A percentile compares a stretch with the other conserved stretches of the same genome.
phyloP scores from a whole-genome alignment of 2,797 vertebrate genomes.

The Muscicapa comitata region DNA sequence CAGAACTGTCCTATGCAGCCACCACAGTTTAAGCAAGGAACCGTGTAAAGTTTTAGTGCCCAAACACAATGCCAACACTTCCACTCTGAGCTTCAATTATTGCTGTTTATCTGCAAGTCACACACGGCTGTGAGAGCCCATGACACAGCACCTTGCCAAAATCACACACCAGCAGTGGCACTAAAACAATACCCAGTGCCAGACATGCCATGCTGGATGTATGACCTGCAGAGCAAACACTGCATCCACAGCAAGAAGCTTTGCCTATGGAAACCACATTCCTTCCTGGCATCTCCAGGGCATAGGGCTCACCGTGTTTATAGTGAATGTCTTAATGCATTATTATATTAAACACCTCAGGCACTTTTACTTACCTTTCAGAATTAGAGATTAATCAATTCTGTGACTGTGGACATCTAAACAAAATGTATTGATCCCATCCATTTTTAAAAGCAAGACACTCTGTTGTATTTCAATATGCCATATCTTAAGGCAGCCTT shows the following conservation, averaged over 20 bases:
- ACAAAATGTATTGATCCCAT: constrained; percentile 55
- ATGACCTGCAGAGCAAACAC: background rate
- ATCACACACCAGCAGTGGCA: background rate
- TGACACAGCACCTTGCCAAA: background rate
- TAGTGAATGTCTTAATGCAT: constrained; percentile 5
- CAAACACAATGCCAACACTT: background rate
- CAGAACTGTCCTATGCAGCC: background rate
- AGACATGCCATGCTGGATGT: background rate
- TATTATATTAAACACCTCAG: constrained; percentile 39
- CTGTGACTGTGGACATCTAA: constrained; percentile 35
- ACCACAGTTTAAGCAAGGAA: background rate
- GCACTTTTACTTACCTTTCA: constrained; percentile 53
- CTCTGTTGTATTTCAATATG: constrained; percentile 10
- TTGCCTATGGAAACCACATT: background rate
- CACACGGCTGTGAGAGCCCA: fast-evolving
- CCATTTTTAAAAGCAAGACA: constrained; percentile 49
- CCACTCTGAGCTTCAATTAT: background rate
- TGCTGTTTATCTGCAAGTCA: background rate
- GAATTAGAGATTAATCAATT: constrained; percentile 63
- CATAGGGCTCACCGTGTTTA: background rate
- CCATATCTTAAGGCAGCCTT: constrained; percentile 19
- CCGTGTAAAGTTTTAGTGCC: background rate
- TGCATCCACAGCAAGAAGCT: background rate
- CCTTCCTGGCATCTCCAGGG: constrained; percentile 25
- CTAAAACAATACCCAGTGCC: background rate